Evolutionary conservation across 2,797 vertebrate genomes (phyloP), one percentile per base, ranked within the genome.

Genomic region (Argentina silus): DNA sequence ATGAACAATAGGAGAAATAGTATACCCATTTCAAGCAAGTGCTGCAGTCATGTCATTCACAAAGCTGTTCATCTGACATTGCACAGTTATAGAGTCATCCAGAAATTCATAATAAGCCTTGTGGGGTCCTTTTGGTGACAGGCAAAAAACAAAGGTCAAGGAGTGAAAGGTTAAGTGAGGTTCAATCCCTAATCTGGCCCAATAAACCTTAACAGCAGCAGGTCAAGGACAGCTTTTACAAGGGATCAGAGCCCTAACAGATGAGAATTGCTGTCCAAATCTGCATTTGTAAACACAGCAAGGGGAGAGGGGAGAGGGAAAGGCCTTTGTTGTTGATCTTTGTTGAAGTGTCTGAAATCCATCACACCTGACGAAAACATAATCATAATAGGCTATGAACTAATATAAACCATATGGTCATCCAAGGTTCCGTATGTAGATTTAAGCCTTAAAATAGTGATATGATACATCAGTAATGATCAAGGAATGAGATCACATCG

Each of bases 141-240:
- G 60, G 10, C n/a, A 43, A 56, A 53, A 42, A 10, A 59, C 6
- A 7, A n/a, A 67, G 69, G 61, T 73, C 63, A 78, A 10, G 43
- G 7, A 73, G 15, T 7, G 51, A 1, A 65, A 61, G 61, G 67
- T 59, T 64, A 56, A 63, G 48, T 44, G 66, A 69, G 67, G 59
- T 36, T 74, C 62, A 64, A 43, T 36, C 1, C 3, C 8, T 75
- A 53, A 70, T 76, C 23, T 77, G 73, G 11, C 36, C 6, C 60
- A 69, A 62, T 67, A 69, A 77, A 80, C 67, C 61, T 73, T 67
- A 67, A 78, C 17, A 23, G 2, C 72, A 57, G 42, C 11, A 59
- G 15, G 19, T 76, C 8, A 72, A 56, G 17, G n/a, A 17, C 44
- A 75, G 47, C 59, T 57, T 72, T 76, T 9, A 67, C 2, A 45